Evolutionary conservation across 2,888 invertebrate genomes (phyloP).

Genomic region (Muschampia plurimacula): DNA sequence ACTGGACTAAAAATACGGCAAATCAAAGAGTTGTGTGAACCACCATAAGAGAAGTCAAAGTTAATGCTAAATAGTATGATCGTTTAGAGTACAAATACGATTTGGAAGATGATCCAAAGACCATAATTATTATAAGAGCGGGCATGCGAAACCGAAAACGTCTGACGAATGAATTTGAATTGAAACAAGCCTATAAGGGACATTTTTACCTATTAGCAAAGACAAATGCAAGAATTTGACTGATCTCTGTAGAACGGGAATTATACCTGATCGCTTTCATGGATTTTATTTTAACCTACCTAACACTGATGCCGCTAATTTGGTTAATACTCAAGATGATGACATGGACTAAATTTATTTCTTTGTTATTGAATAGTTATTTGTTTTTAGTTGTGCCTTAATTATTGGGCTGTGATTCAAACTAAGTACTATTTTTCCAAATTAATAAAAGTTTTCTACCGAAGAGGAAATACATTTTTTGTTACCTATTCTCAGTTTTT

Average conservation of each 20-base stretch:
- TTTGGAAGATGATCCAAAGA: background rate
- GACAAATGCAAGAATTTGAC: constrained; percentile 18
- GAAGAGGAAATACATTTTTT: too few relatives aligned
- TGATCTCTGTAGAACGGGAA: constrained; percentile 14
- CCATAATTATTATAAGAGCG: background rate
- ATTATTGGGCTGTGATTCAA: too few relatives aligned
- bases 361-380: too few relatives aligned
- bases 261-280: constrained; percentile 10
- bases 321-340: constrained; percentile 10
- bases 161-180: background rate
- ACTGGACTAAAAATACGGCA: constrained; percentile 6
- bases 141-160: background rate
- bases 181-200: constrained; percentile 2
- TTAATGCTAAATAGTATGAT: constrained; percentile 22
- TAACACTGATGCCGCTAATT: constrained; percentile 10
- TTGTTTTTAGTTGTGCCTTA: too few relatives aligned
- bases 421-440: too few relatives aligned
- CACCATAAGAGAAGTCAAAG: constrained; percentile 22
- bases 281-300: constrained; percentile 2
- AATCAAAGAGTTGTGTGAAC: constrained; percentile 22
- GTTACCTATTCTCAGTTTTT: too few relatives aligned
- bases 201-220: constrained; percentile 23
- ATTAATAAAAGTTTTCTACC: too few relatives aligned
- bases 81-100: constrained; percentile 9
- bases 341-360: constrained; percentile 3